Evolutionary conservation across 2,888 invertebrate genomes (phyloP).

Genomic region (Acronicta psi): DNA sequence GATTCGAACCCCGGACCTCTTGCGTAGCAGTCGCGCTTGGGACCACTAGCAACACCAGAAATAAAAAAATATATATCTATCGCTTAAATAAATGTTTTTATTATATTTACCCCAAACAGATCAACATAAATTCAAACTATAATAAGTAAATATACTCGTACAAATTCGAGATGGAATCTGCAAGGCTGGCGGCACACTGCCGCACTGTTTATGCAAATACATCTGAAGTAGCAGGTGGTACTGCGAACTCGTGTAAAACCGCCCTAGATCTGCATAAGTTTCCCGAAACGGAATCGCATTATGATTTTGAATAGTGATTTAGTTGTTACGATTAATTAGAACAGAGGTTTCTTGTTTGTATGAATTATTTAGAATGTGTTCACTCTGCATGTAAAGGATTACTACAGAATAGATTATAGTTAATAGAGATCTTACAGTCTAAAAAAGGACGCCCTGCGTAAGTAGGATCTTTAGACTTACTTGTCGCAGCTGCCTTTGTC

Average conservation of each 20-base stretch:
- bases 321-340: conserved; percentile 47
- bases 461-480: too few relatives aligned
- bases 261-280: conserved; percentile 60
- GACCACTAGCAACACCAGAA: too few relatives aligned
- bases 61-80: too few relatives aligned
- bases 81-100: conserved; percentile 23
- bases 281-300: conserved; percentile 50
- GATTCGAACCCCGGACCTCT: too few relatives aligned
- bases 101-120: conserved; percentile 24
- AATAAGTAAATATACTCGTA: conserved; percentile 54
- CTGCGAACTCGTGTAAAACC: conserved; percentile 46
- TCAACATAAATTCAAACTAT: conserved; percentile 41
- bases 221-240: conserved; percentile 49
- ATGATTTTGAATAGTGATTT: conserved; percentile 53
- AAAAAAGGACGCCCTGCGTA: too few relatives aligned
- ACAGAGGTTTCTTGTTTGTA: conserved; percentile 43
- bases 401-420: too few relatives aligned
- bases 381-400: neutral
- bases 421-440: too few relatives aligned
- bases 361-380: conserved; percentile 43
- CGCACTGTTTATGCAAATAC: conserved; percentile 52
- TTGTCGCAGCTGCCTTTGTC: too few relatives aligned
- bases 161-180: conserved; percentile 35
- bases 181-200: conserved; percentile 42
- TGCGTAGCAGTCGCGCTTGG: too few relatives aligned